Evolutionary conservation across 2,113 vertebrate species (phyloP), one percentile per base, ranked within the genome.

Genomic region (Syngnathus floridae): DNA sequence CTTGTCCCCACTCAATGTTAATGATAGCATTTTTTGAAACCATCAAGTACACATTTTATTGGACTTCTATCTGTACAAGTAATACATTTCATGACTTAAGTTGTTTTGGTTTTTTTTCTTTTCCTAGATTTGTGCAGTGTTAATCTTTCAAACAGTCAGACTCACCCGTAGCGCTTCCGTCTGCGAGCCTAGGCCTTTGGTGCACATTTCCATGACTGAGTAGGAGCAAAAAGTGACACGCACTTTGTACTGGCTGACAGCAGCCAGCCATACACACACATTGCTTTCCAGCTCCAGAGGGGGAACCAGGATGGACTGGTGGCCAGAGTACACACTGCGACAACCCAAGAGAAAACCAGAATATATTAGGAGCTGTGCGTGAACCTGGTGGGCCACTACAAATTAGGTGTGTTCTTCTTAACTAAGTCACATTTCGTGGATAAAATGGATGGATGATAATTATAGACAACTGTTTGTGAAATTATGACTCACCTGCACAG

Each of bases 171-270:
- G 92, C 6, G 81, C 75, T 21, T 94, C 92, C 0, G 95, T 97
- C 86, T 97, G 96, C 0, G 93, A 84, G 0, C 95, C 95, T 54
- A 98, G 90, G 21, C 95, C 95, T 72, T 94, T 94, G 83, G 96
- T 97, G 82, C 96, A 98, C 91, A 97, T 95, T 87, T 98, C 96
- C 96, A 98, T 98, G 72, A 98, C 96, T 0, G 95, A 97, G 75
- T 98, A 98, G 0, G 96, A 98, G 80, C 96, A 98, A 92, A 98
- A 98, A 0, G 95, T 96, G 74, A 97, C 92, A 0, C 95, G 94
- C 10, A 95, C 95, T 87, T 94, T 95, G 82, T 95, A 95, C 84
- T 98, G 95, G 81, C 96, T 98, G 64, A 98, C 95, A 0, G 95
- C 94, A 0, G 93, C 91, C 36, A 98, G 87, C 96, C 95, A 98